Base-by-base conservation (phyloP, 2,888 invertebrate species). In the Pristionchus maxplancki region DNA sequence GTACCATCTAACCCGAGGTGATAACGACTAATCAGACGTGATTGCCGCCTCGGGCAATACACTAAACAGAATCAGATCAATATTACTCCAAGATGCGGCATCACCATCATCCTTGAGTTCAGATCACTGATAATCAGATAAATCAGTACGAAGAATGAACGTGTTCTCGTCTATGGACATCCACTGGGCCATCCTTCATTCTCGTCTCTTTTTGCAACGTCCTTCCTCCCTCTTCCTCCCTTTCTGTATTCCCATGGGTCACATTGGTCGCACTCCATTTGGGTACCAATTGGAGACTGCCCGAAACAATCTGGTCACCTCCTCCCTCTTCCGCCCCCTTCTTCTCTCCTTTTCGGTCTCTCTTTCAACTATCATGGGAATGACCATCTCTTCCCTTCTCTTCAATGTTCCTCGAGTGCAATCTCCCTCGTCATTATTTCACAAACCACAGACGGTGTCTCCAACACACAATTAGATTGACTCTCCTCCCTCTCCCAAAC, bases 141-240 rank as follows among this genome's bases (percentile, higher is more conserved):
- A 31, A 31, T 11, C 20, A 20, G 13, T 17, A 31, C 13, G 8
- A 31, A 11, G 62, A 37, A 20, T 13, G 20, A 17, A 17, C 15
- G 71, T 71, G 71, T 71, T 71, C 71, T 24, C 71, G 1, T 37
- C 71, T 37, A 13, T 71, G 71, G 17, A 9, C 71, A 71, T 83
- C 24, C 83, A 20, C 34, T 83, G 58, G 50, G 31, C 37, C 58
- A 58, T 58, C 24, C 53, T 28, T 58, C 50, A 83, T 58, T 83
- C 81, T 48, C 83, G 83, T 50, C 34, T 50, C 83, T 50, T 83
- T 83, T 83, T 83, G 83, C 83, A 58, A 58, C 34, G 83, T 58
- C 50, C 83, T 58, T 24, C 44, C 28, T 24, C 83, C 34, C 34
- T 58, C 58, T 58, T 50, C n/a, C 24, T 3, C 44, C 24, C 24